Percentiles rank a stretch among this genome's conserved stretches.
These are phyloP conservation scores for Chironomus riparius DNA, from an alignment of 2,888 invertebrate species.

Conservation along the genomic window DNA sequence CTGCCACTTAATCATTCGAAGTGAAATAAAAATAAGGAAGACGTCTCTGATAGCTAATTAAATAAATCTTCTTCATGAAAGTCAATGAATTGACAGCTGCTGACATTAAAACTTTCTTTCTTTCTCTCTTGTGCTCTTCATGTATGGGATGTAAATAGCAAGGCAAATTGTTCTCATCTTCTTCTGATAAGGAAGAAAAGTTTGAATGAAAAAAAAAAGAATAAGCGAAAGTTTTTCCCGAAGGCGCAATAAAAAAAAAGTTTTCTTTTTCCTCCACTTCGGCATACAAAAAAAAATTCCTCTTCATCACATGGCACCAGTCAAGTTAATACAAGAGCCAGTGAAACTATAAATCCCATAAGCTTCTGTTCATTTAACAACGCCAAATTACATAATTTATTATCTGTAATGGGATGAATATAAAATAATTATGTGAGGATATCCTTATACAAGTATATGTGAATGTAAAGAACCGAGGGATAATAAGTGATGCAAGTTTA, in stretches of 20 bases:
- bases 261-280: not conserved
- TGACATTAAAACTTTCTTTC: not conserved
- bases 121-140: too few relatives aligned
- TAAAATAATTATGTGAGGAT: conserved; percentile 21
- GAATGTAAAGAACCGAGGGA: too few relatives aligned
- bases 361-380: not conserved
- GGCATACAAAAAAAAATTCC: not conserved
- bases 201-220: too few relatives aligned
- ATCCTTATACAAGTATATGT: not conserved
- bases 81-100: conserved; percentile 14
- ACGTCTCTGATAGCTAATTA: not conserved
- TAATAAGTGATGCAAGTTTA: too few relatives aligned
- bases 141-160: not conserved
- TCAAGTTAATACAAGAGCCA: too few relatives aligned
- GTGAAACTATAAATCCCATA: too few relatives aligned
- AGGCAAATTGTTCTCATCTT: not conserved
- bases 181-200: not conserved
- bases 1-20: not conserved
- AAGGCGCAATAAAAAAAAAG: not conserved
- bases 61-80: conserved; percentile 1
- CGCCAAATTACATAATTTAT: conserved; percentile 20
- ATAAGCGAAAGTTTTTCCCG: too few relatives aligned
- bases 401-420: conserved; percentile 22
- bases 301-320: not conserved
- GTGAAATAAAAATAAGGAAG: not conserved